phyloP scores from a whole-genome alignment of 2,113 vertebrate genomes.

The Anoura caudifer region DNA sequence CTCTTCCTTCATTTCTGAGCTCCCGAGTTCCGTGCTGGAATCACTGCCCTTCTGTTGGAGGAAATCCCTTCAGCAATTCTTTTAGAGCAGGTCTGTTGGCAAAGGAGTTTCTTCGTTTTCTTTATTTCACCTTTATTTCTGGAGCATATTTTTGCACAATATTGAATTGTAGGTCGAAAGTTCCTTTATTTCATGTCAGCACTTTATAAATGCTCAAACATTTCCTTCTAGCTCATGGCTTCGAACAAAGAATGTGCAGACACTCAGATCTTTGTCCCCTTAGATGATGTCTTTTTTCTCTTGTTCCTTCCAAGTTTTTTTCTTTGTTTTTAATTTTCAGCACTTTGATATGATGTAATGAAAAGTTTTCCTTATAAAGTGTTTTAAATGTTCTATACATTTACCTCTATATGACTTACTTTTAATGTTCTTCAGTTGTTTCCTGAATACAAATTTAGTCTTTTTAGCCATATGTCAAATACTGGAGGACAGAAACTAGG shows the following conservation, averaged over 20 bases:
- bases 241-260: neutral
- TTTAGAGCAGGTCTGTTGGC: neutral
- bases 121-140: conserved; percentile 20
- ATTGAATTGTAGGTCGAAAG: neutral
- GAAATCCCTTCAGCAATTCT: neutral
- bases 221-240: neutral
- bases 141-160: neutral
- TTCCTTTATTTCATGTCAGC: neutral
- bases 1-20: neutral
- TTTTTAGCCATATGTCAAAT: neutral
- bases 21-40: neutral
- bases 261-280: neutral
- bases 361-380: neutral
- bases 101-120: neutral
- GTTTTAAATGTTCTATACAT: neutral
- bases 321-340: neutral
- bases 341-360: neutral
- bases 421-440: neutral
- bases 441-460: neutral
- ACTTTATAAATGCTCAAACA: neutral
- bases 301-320: neutral
- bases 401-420: neutral
- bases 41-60: neutral
- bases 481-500: neutral
- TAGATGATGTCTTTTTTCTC: neutral